Evolutionary conservation across 53 echinoderm and acorn worm species (phyloP), one percentile per base, ranked within the genome.

Genomic region (Henricia sp.): DNA sequence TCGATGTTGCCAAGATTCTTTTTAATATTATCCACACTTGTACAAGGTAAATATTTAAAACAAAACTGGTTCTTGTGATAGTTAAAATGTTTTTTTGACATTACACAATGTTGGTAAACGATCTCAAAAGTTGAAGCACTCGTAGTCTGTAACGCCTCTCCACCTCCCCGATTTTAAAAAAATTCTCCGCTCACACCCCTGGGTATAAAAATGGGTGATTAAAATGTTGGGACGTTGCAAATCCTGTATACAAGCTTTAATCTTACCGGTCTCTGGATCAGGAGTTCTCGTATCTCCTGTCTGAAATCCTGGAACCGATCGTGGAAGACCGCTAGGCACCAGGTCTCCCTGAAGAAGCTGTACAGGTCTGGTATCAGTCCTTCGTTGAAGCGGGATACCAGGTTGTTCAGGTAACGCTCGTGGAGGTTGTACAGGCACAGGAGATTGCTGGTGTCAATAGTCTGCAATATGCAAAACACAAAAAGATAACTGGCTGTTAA

Each of bases 291-390:
- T 34, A 94, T 92, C 72, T 96, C 96, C 59, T 96, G 96, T 52
- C 94, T 89, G 90, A 96, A 96, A 88, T 96, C 96, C 23, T 68
- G 86, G 91, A 96, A 96, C 80, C 96, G 77, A 46, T 96, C 96
- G 11, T 96, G 96, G 90, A 96, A 96, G 85, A 96, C 33, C 32
- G 96, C 96, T 50, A 96, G 76, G 85, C 87, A 85, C 96, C 96
- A 96, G 6, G 88, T 94, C 88, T 96, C 90, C 46, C 83, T 82
- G 93, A 96, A 96, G 92, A 92, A 96, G 34, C 66, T 41, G 70
- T 89, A 96, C 66, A 96, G 90, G 69, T 92, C 93, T 52, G 73
- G 51, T 67, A 96, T 90, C 19, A 96, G 88, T 1, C 96, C 96
- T 69, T 96, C 96, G 52, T 96, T 84, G 36, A 92, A 92, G 24